phyloP scores from a whole-genome alignment of 2,797 vertebrate species.

The Carcharodon carcharias region DNA sequence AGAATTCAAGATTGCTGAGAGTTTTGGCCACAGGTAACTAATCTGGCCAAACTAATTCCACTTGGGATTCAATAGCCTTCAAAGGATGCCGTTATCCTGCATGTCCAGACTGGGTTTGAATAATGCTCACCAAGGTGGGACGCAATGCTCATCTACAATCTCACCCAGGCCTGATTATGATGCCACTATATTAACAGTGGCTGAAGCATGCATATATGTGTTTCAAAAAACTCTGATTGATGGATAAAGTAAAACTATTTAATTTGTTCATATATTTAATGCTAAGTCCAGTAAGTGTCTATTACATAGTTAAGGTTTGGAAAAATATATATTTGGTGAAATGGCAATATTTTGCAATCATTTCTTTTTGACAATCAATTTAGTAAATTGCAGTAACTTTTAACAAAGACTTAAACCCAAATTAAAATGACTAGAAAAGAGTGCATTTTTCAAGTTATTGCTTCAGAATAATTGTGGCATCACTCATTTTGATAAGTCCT shows the following conservation, averaged over 20 bases:
- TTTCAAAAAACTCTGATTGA: neutral
- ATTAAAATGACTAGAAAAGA: neutral
- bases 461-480: neutral
- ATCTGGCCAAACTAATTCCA: slow-evolving; percentile 22
- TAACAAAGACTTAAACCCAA: neutral
- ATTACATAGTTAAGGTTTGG: neutral
- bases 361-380: neutral
- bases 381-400: neutral
- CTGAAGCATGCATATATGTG: neutral
- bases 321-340: neutral
- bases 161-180: neutral
- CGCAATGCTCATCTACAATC: neutral
- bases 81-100: neutral
- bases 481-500: neutral
- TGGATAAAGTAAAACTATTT: neutral
- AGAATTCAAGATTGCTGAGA: neutral
- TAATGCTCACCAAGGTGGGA: neutral
- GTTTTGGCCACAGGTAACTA: neutral
- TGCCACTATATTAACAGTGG: neutral
- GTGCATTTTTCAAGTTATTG: neutral
- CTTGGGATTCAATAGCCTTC: neutral
- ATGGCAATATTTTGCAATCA: neutral
- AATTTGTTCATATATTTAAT: neutral
- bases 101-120: neutral
- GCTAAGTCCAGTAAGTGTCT: neutral